Evolutionary conservation across 2,888 invertebrate species (phyloP).

Genomic region (Pegoplata infirma): DNA sequence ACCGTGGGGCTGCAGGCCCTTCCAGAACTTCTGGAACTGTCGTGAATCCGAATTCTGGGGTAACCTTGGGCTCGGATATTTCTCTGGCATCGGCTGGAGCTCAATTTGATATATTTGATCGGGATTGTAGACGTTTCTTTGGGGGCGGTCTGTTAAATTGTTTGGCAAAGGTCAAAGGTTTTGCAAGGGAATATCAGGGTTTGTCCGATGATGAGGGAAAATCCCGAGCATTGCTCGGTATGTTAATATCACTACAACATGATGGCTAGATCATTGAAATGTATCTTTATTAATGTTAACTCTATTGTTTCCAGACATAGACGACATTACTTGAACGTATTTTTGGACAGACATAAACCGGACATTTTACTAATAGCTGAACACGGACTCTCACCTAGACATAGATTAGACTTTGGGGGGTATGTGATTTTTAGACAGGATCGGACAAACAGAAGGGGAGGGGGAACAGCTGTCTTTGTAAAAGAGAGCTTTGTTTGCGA

Average conservation of each 20-base stretch:
- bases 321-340: slow-evolving; percentile 8
- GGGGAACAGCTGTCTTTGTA: background rate
- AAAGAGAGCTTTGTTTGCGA: background rate
- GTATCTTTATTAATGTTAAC: slow-evolving; percentile 25
- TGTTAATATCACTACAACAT: background rate
- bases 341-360: slow-evolving; percentile 16
- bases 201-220: background rate
- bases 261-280: background rate
- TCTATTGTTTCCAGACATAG: slow-evolving; percentile 9
- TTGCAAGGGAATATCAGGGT: background rate
- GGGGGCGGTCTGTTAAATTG: background rate
- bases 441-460: background rate
- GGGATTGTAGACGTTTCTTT: background rate
- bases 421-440: slow-evolving; percentile 6
- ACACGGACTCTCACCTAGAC: background rate
- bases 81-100: background rate
- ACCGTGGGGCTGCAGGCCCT: too few relatives aligned
- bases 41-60: background rate
- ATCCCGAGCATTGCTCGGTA: background rate
- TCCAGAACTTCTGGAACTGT: background rate
- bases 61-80: background rate
- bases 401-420: background rate
- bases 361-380: slow-evolving; percentile 13
- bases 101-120: too few relatives aligned
- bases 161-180: background rate